phyloP scores from a whole-genome alignment of 2,113 vertebrate genomes.

The Macaca mulatta region DNA sequence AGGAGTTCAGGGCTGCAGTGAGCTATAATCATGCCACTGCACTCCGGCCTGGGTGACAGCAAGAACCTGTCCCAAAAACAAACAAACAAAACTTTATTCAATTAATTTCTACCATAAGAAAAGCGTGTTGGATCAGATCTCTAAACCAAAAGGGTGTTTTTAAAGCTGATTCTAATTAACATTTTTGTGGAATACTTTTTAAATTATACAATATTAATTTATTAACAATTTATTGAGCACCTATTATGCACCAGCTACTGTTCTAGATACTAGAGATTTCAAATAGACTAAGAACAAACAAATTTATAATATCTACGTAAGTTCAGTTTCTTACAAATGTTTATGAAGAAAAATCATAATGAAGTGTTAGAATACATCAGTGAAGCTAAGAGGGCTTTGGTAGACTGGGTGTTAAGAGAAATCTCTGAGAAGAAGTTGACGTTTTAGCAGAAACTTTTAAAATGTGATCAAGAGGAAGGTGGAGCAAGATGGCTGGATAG shows the following conservation, averaged over 20 bases:
- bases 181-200: background rate
- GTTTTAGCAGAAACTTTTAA: background rate
- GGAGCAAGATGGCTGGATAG: too few species aligned
- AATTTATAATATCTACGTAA: background rate
- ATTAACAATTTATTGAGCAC: background rate
- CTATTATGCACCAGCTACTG: background rate
- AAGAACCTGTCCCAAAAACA: too few species aligned
- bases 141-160: background rate
- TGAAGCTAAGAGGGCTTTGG: background rate
- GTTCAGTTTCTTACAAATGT: background rate
- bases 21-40: too few species aligned
- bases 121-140: background rate
- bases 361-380: background rate
- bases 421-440: background rate
- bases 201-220: background rate
- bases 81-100: background rate
- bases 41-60: too few species aligned
- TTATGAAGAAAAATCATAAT: conserved; percentile 1
- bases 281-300: background rate
- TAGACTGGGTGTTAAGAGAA: background rate
- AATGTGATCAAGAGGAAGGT: background rate
- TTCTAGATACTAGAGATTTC: background rate
- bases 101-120: background rate
- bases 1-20: too few species aligned
- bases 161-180: background rate